Conservation (phyloP, 2,888 invertebrate genomes). For the Arenicola marina region DNA sequence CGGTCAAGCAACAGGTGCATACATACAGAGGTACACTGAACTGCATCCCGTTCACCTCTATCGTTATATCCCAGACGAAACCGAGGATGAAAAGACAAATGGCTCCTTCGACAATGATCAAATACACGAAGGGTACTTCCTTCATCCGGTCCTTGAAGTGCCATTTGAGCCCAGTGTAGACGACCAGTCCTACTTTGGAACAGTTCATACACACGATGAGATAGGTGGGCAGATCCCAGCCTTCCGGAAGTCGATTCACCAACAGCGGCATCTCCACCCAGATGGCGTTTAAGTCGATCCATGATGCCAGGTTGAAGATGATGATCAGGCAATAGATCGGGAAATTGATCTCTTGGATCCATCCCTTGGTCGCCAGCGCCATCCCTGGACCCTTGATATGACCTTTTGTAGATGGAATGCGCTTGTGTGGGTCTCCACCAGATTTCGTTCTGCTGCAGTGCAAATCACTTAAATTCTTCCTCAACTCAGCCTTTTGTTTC, state of each 20-base stretch:
- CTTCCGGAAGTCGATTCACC: too few relatives aligned
- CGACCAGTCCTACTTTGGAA: conserved; percentile 79
- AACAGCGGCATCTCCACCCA: too few relatives aligned
- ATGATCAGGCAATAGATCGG: conserved; percentile 67
- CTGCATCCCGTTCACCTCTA: conserved; percentile 59
- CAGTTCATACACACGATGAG: conserved; percentile 77
- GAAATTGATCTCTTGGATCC: too few relatives aligned
- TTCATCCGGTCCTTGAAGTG: conserved; percentile 1
- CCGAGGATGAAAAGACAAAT: conserved; percentile 60
- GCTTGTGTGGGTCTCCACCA: too few relatives aligned
- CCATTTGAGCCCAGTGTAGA: conserved; percentile 65
- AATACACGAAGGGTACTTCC: conserved; percentile 61
- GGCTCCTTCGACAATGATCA: conserved; percentile 60
- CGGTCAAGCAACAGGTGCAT: conserved; percentile 72
- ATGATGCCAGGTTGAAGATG: too few relatives aligned
- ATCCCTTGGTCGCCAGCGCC: too few relatives aligned
- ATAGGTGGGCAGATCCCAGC: conserved; percentile 81
- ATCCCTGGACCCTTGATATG: too few relatives aligned
- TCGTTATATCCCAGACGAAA: conserved; percentile 66
- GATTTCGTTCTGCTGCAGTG: too few relatives aligned
- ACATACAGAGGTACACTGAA: conserved; percentile 65
- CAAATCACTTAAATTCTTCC: too few relatives aligned
- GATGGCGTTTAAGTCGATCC: too few relatives aligned
- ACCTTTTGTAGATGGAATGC: too few relatives aligned
- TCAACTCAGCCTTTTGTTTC: too few relatives aligned